Conservation (phyloP, 2,797 vertebrate genomes). For the Clarias fuscus region DNA sequence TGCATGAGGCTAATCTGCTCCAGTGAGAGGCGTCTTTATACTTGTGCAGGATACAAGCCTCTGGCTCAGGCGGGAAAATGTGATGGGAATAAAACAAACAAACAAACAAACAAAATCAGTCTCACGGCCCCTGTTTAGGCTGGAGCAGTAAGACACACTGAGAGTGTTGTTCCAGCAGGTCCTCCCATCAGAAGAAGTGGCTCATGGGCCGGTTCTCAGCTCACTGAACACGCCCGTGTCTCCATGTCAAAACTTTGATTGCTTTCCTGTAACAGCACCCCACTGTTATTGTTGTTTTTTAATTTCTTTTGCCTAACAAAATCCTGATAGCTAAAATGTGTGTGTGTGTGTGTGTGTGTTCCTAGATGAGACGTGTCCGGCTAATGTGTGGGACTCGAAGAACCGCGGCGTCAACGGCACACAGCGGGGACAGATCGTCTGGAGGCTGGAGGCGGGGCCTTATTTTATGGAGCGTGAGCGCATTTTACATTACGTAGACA, state of each 20-base stretch:
- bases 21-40: not conserved
- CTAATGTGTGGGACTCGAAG: constrained; percentile 98
- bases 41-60: not conserved
- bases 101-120: not conserved
- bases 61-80: not conserved
- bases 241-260: not conserved
- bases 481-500: not conserved
- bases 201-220: not conserved
- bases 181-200: not conserved
- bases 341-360: not conserved
- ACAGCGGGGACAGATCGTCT: constrained; percentile 92
- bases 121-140: not conserved
- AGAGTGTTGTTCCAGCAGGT: not conserved
- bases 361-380: constrained; percentile 92
- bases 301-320: not conserved
- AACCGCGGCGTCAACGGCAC: constrained; percentile 96
- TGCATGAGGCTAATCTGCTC: constrained; percentile 30
- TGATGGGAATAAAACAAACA: not conserved
- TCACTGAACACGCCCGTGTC: not conserved
- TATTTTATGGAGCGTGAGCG: constrained; percentile 97
- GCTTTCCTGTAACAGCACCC: not conserved
- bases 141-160: not conserved
- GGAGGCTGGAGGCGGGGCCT: constrained; percentile 91
- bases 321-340: not conserved
- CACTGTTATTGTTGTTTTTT: not conserved